Evolutionary conservation across 2,113 vertebrate species (phyloP).

Genomic region (Columba janthina): DNA sequence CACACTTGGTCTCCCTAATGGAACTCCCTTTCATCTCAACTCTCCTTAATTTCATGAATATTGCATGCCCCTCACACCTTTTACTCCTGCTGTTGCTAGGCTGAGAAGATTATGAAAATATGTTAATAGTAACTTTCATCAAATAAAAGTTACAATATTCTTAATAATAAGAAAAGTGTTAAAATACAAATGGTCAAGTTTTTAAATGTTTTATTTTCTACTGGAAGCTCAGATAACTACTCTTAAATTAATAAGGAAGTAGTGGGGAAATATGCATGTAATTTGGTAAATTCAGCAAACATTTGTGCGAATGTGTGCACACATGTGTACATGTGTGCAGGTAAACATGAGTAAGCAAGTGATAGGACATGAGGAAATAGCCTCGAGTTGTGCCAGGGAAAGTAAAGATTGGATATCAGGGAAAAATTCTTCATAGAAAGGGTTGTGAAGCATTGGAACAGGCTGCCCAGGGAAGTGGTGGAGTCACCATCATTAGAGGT

Average conservation of each 20-base stretch:
- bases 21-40: slow-evolving; percentile 86
- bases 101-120: slow-evolving; percentile 87
- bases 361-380: no score
- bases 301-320: background rate
- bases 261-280: slow-evolving; percentile 2
- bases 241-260: slow-evolving; percentile 67
- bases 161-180: slow-evolving; percentile 67
- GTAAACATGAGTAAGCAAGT: background rate
- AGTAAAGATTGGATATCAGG: no score
- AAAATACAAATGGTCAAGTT: slow-evolving; percentile 69
- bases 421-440: no score
- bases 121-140: slow-evolving; percentile 85
- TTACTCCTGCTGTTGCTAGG: slow-evolving; percentile 82
- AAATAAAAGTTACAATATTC: slow-evolving; percentile 82
- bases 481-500: no score
- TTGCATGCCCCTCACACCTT: slow-evolving; percentile 84
- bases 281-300: background rate
- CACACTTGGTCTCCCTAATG: slow-evolving; percentile 88
- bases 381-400: no score
- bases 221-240: slow-evolving; percentile 48
- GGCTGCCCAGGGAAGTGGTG: no score
- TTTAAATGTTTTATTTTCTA: slow-evolving; percentile 53
- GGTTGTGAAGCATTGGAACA: no score
- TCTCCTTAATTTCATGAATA: slow-evolving; percentile 89
- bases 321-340: no score